Percentiles rank a stretch among this genome's conserved stretches.
phyloP scores from a whole-genome alignment of 2,797 vertebrate genomes.

The Xenops minutus region DNA sequence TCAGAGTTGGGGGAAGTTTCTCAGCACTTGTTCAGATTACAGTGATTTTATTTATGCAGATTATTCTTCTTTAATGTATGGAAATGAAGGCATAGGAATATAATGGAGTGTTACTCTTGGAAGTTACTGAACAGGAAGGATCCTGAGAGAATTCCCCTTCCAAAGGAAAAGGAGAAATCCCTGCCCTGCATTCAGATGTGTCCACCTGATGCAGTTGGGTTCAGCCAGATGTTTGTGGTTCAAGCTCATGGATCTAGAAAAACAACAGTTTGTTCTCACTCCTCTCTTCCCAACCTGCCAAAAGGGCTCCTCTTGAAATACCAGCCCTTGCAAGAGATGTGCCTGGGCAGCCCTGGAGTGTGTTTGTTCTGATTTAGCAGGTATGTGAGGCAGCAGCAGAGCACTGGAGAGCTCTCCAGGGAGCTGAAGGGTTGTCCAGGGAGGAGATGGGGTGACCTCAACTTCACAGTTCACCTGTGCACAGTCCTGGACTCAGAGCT shows the following conservation, averaged over 20 bases:
- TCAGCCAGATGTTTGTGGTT: not conserved
- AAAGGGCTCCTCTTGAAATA: constrained; percentile 33
- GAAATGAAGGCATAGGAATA: not conserved
- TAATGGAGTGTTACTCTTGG: not conserved
- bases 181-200: not conserved
- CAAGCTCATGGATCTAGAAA: not conserved
- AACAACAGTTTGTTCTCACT: not conserved
- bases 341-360: constrained; percentile 6
- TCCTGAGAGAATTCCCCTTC: not conserved
- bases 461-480: not conserved
- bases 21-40: not conserved
- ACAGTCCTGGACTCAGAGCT: not conserved
- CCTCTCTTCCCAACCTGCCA: not conserved
- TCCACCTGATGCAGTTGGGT: not conserved
- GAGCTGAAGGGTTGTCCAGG: not conserved
- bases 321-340: constrained; percentile 11
- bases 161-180: not conserved
- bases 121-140: not conserved
- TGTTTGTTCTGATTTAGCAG: constrained; percentile 56
- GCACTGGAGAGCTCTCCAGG: not conserved
- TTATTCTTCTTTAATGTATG: not conserved
- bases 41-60: not conserved
- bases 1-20: not conserved
- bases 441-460: not conserved
- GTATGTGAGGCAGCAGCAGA: constrained; percentile 44